Evolutionary conservation across 2,797 vertebrate genomes (phyloP), one percentile per base, ranked within the genome.

Genomic region (Poliocrania exsul): DNA sequence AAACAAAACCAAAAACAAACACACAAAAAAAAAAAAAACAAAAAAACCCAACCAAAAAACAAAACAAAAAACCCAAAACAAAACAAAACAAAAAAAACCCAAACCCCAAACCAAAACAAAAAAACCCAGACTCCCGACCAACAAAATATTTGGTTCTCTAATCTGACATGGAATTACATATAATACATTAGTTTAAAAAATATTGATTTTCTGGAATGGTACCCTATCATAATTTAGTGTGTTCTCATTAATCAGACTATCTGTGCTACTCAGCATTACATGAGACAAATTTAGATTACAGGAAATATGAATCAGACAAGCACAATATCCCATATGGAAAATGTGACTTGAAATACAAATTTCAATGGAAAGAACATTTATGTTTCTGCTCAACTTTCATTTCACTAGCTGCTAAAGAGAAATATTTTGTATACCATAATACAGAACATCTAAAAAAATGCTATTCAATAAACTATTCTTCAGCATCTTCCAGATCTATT

Each of bases 321-420:
- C 26, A 47, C 2, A 23, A 37, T 20, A 1, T 24, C 9, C 10
- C 8, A 7, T 65, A 47, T 17, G 1, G 0, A 56, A 61, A 81
- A 65, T 35, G 4, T 29, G 12, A 61, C 42, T 38, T 88, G 26
- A 91, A 79, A 61, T 13, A 37, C 9, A 35, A 51, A 29, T 62
- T 57, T n/a, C 57, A 75, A 11, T 42, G 8, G 26, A 57, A 74
- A 74, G 33, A 47, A 7, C 11, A 13, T 13, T 9, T 17, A 16
- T 29, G 11, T n/a, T 67, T 86, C 31, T 33, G 2, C 37, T 42
- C 17, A 60, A 4, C 3, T 58, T 67, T 73, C 12, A 69, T 50
- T 72, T 13, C 16, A 38, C 16, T 40, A 31, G 3, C 31, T 67
- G 13, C 9, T 38, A 67, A 50, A 86, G 1, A 82, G 5, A 58